phyloP scores from a whole-genome alignment of 2,113 vertebrate genomes.

The Cathartes aura region DNA sequence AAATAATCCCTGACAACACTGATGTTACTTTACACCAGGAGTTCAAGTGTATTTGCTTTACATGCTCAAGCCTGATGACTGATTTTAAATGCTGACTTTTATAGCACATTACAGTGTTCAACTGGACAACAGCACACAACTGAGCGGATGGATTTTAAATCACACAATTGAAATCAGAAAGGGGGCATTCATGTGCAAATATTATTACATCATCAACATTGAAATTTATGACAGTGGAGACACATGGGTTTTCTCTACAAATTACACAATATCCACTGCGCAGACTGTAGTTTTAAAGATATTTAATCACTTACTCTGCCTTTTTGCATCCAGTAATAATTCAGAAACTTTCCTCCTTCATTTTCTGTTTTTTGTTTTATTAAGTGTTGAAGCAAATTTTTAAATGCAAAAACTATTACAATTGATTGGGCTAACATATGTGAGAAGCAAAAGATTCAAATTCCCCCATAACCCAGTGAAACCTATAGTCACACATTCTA shows the following conservation, averaged over 20 bases:
- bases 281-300: neutral
- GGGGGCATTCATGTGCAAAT: neutral
- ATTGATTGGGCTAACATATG: neutral
- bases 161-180: neutral
- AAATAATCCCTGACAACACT: neutral
- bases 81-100: neutral
- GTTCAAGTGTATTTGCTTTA: neutral
- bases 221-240: neutral
- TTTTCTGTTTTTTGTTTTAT: neutral
- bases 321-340: neutral
- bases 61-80: neutral
- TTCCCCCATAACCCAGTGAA: neutral
- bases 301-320: neutral
- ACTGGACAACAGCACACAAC: neutral
- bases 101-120: neutral
- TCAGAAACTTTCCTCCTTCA: neutral
- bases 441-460: neutral
- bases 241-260: neutral
- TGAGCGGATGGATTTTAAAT: neutral
- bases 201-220: neutral
- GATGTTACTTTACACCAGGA: neutral
- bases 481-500: neutral
- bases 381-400: neutral
- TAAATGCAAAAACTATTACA: neutral
- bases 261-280: neutral